Base-by-base conservation (phyloP, 2,113 vertebrate species). In the Lophochroa leadbeateri region DNA sequence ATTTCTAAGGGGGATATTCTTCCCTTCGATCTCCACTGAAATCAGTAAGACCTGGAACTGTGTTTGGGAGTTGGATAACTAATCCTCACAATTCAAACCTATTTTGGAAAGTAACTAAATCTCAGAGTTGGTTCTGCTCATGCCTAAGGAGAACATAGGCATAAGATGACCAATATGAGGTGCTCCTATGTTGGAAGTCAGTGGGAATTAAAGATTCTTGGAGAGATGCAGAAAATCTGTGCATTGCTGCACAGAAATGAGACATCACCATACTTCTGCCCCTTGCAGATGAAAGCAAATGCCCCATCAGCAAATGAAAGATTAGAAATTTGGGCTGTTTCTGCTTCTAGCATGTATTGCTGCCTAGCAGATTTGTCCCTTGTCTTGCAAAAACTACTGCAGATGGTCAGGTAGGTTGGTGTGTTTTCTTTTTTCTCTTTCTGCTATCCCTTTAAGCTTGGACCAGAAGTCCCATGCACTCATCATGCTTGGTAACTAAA, bases 61-160 rank as follows among this genome's bases (percentile, higher is more conserved):
- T 28, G 5, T 23, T 43, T 75, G 49, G 2, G 13, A 53, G 20
- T 68, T 46, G n/a, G 41, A 20, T 33, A n/a, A 20, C 4, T 39
- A 28, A 37, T 77, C 53, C 21, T 58, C 33, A 39, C 2, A 9
- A 9, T 8, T 88, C 19, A 39, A 44, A 83, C 7, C 4, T 52
- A 4, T 29, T 70, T 82, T 23, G 29, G 49, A 17, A 49, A 41
- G 37, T 27, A 69, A 29, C 17, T 58, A 12, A 76, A 53, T 33
- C 0, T 31, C 17, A 39, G 47, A 39, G 24, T 9, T 35, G 13
- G 9, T 76, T 80, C 70, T 55, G 9, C 17, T 68, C 7, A 20
- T 21, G 17, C 9, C 13, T 19, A 6, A 57, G 44, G 41, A 49
- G 43, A 41, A 13, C 21, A 24, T 0, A 29, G 41, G 5, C 2